Evolutionary conservation across 92 coral and sea anemone species (phyloP), one percentile per base, ranked within the genome.

Genomic region (Umimayanthus chanpuru): DNA sequence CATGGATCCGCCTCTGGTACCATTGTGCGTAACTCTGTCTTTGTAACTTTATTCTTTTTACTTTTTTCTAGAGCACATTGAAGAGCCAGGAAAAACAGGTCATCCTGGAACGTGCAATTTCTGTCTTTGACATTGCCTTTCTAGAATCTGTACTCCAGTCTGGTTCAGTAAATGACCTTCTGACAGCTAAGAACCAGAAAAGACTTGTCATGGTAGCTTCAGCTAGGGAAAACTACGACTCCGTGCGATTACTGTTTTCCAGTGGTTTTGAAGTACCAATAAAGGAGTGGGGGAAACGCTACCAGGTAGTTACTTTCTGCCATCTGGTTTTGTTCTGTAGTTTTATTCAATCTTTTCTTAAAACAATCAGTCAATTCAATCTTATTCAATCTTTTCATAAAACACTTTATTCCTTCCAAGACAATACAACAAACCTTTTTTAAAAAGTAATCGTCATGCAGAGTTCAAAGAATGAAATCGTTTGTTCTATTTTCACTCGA

Each of bases 41-140:
- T n/a, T 32, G 2, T 32, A 32, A 32, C 36, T 32, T 77, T 9
- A 8, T 44, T 77, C 5, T 47, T 23, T n/a, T 77, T 39, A 1
- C 16, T 41, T 25, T 47, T 47, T 44, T 7, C 0, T 32, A 77
- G 81, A 77, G 81, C 21, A 77, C 38, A 23, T 77, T 77, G 49
- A 39, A 77, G 12, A 25, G 39, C 44, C 9, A 47, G 3, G 65
- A 49, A 25, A 10, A 1, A 26, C 30, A 44, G 20, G 38, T 14
- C 28, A 77, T 77, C 81, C 53, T 77, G 14, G 65, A 77, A 47
- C 66, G 39, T n/a, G 64, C 64, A 77, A 15, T 77, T 23, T 21
- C 65, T 32, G 21, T 38, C 38, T 2, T 6, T 47, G 23, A 44
- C 58, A 47, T 16, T 9, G 64, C 39, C 4, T 16, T 77, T 44